These are phyloP conservation scores for Drosophila kepulauana DNA, from an alignment of 1,140 invertebrate genomes.

Conservation along the genomic window DNA sequence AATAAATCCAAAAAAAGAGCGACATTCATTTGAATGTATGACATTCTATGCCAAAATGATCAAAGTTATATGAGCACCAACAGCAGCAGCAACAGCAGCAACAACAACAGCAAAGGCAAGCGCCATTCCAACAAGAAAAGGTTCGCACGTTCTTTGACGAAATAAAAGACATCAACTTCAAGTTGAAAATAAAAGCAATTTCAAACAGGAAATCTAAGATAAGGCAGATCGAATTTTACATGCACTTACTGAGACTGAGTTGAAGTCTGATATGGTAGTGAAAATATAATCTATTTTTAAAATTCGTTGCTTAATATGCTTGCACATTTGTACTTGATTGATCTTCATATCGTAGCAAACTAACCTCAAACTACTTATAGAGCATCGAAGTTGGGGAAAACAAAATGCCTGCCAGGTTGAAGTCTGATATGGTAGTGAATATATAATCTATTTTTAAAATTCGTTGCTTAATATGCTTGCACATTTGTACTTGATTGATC, in stretches of 20 bases:
- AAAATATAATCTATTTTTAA: no score
- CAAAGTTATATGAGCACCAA: conserved; percentile 65
- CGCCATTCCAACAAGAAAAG: background rate
- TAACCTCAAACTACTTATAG: background rate
- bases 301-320: no score
- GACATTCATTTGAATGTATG: conserved; percentile 76
- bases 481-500: no score
- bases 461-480: no score
- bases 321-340: no score
- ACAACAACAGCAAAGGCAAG: conserved; percentile 1
- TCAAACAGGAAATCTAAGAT: conserved; percentile 3
- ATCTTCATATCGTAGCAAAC: background rate
- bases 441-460: no score
- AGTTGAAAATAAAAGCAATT: conserved; percentile 25
- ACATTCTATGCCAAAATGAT: conserved; percentile 70
- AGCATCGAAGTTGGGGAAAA: conserved; percentile 18
- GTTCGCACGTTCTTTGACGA: conserved; percentile 61
- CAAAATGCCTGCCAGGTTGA: conserved; percentile 57
- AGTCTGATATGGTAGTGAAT: background rate
- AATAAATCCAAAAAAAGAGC: conserved; percentile 31
- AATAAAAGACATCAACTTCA: conserved; percentile 28
- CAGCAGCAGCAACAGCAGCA: background rate
- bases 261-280: background rate
- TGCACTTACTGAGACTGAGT: background rate
- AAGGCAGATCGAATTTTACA: conserved; percentile 17